Conservation (phyloP, 2,888 invertebrate species). For the Drymonia ruficornis region DNA sequence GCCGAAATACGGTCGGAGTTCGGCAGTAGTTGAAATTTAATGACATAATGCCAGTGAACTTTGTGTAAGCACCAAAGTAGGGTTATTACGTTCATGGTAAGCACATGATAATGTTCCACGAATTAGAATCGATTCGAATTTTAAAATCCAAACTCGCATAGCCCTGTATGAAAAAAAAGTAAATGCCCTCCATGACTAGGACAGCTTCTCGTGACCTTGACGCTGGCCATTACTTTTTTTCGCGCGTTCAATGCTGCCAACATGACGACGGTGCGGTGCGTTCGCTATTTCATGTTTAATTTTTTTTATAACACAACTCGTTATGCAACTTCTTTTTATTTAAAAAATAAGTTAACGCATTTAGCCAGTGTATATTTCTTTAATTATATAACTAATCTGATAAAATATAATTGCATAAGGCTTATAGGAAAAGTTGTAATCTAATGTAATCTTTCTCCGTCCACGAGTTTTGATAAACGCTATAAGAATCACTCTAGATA, state of each 20-base stretch:
- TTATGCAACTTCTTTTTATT: constrained; percentile 67
- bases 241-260: constrained; percentile 81
- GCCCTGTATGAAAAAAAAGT: constrained; percentile 73
- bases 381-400: constrained; percentile 28
- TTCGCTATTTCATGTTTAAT: constrained; percentile 67
- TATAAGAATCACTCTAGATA: constrained; percentile 33
- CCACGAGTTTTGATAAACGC: constrained; percentile 29
- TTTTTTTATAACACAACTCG: constrained; percentile 65
- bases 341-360: constrained; percentile 32
- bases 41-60: too few species aligned
- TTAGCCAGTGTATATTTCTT: constrained; percentile 37
- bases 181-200: constrained; percentile 81
- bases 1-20: too few species aligned
- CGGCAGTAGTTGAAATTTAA: too few species aligned
- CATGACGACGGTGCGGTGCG: constrained; percentile 69
- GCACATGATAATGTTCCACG: constrained; percentile 28
- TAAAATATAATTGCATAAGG: constrained; percentile 25
- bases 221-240: constrained; percentile 80
- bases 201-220: constrained; percentile 82
- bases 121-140: constrained; percentile 35
- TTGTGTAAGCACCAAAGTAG: constrained; percentile 23
- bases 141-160: constrained; percentile 57
- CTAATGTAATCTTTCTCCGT: constrained; percentile 33
- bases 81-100: too few species aligned
- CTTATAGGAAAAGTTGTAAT: constrained; percentile 24